Conservation (phyloP, 2,797 vertebrate genomes). For the Rhinichthys osculus region DNA sequence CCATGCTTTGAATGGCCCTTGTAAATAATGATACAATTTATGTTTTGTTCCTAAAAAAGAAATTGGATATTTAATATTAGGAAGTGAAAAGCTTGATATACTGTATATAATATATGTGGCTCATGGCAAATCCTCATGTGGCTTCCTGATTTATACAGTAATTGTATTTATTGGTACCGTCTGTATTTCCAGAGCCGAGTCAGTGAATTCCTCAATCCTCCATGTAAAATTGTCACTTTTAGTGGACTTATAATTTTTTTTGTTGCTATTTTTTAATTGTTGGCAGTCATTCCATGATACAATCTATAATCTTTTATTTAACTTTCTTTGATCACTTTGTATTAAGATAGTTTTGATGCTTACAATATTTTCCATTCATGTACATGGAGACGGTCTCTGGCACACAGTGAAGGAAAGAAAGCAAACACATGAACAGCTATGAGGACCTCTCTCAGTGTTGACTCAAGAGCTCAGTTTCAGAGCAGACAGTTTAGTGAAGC, state of each 20-base stretch:
- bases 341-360: not conserved
- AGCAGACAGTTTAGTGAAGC: not conserved
- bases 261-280: not conserved
- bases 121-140: too few relatives aligned
- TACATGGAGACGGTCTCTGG: not conserved
- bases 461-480: slow-evolving; percentile 1
- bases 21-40: not conserved
- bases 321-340: not conserved
- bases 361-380: not conserved
- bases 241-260: too few relatives aligned
- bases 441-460: not conserved
- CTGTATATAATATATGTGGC: too few relatives aligned
- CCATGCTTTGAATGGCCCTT: not conserved
- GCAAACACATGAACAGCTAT: not conserved
- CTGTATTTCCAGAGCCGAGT: not conserved
- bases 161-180: not conserved
- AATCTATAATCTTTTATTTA: not conserved
- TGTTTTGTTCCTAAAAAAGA: not conserved
- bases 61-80: not conserved
- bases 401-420: not conserved
- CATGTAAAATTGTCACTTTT: too few relatives aligned
- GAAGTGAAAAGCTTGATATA: not conserved
- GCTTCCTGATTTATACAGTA: not conserved
- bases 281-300: too few relatives aligned
- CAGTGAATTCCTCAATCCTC: too few relatives aligned